Evolutionary conservation across 2,888 invertebrate species (phyloP).

Genomic region (Ypsolopha sequella): DNA sequence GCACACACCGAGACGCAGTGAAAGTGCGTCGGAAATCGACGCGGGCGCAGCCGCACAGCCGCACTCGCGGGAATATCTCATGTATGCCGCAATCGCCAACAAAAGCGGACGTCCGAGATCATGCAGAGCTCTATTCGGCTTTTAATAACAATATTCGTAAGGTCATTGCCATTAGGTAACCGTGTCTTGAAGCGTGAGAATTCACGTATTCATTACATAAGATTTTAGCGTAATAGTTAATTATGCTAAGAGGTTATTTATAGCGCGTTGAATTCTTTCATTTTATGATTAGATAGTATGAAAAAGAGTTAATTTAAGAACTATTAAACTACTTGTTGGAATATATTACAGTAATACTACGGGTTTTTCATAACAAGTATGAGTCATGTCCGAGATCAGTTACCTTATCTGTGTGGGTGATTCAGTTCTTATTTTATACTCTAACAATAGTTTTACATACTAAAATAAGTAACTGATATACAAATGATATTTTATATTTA

Average conservation of each 20-base stretch:
- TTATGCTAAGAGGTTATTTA: neutral
- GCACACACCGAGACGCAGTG: constrained; percentile 35
- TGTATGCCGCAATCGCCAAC: constrained; percentile 4
- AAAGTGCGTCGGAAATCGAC: constrained; percentile 35
- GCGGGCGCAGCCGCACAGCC: constrained; percentile 16
- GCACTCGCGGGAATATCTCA: constrained; percentile 8
- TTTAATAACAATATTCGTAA: neutral
- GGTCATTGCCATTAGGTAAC: constrained; percentile 6
- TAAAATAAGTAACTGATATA: too few species aligned
- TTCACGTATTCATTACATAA: neutral
- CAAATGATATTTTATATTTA: too few species aligned
- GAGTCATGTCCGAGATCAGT: too few species aligned
- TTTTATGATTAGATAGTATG: too few species aligned
- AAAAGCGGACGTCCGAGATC: constrained; percentile 9
- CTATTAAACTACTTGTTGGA: too few species aligned
- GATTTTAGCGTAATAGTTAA: neutral
- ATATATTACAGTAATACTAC: too few species aligned
- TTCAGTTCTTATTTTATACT: too few species aligned
- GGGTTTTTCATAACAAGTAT: too few species aligned
- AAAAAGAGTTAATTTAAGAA: too few species aligned
- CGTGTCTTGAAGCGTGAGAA: constrained; percentile 2
- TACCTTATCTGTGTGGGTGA: too few species aligned
- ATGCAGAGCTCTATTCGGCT: neutral
- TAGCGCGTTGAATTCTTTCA: neutral
- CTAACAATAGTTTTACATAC: too few species aligned